Conservation (phyloP, 2,888 invertebrate genomes). For the Taphrorychus bicolor region DNA sequence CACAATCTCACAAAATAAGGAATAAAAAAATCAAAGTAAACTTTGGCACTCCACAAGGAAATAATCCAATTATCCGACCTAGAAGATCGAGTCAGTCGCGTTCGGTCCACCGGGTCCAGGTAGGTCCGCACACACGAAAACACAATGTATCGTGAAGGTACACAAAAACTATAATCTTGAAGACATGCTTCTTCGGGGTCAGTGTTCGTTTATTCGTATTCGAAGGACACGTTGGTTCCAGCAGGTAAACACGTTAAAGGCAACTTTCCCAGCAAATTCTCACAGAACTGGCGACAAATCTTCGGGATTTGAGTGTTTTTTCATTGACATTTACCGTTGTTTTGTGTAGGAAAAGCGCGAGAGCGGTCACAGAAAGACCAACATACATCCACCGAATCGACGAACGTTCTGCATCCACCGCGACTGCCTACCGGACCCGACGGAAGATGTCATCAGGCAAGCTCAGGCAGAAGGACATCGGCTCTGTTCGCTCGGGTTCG, state of each 20-base stretch:
- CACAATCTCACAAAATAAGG: background rate
- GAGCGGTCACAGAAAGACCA: slow-evolving; percentile 9
- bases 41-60: background rate
- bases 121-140: slow-evolving; percentile 20
- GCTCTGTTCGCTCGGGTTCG: slow-evolving; percentile 28
- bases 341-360: slow-evolving; percentile 16
- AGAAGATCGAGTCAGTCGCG: background rate
- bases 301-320: slow-evolving; percentile 9
- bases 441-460: slow-evolving; percentile 39
- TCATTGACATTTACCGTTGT: slow-evolving; percentile 30
- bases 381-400: slow-evolving; percentile 21
- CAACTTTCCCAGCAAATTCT: background rate
- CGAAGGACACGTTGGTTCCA: background rate
- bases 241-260: background rate
- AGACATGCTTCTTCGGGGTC: slow-evolving; percentile 32
- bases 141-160: slow-evolving; percentile 35
- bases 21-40: background rate
- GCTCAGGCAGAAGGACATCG: slow-evolving; percentile 35
- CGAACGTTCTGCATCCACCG: slow-evolving; percentile 31
- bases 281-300: background rate
- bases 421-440: slow-evolving; percentile 34
- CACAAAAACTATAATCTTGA: slow-evolving; percentile 36
- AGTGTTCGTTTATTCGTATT: slow-evolving; percentile 24
- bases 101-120: background rate
- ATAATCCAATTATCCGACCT: slow-evolving; percentile 2